Evolutionary conservation across 1,140 invertebrate species (phyloP).

Genomic region (Leptopilina boulardi): DNA sequence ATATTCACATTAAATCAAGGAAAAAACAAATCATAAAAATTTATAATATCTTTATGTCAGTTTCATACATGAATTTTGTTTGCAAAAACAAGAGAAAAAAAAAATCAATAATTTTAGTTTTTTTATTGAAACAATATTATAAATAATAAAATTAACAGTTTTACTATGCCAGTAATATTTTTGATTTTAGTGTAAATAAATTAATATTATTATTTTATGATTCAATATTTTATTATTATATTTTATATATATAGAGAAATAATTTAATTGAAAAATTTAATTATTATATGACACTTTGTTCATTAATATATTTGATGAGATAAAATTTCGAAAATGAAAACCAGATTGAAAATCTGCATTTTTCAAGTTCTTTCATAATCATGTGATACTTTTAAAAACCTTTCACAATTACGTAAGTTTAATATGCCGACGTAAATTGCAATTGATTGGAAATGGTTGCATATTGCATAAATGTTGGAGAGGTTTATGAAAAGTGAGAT

Average conservation of each 20-base stretch:
- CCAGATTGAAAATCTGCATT: background rate
- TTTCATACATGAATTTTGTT: background rate
- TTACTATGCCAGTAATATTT: too few relatives aligned
- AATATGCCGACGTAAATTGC: background rate
- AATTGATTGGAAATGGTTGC: background rate
- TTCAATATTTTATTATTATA: too few relatives aligned
- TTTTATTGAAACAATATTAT: too few relatives aligned
- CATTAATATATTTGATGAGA: too few relatives aligned
- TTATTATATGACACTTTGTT: background rate
- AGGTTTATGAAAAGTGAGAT: background rate
- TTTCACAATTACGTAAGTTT: constrained; percentile 17
- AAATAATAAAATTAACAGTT: too few relatives aligned
- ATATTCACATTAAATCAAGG: background rate
- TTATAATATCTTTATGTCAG: background rate
- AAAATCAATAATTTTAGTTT: too few relatives aligned
- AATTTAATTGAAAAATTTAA: too few relatives aligned
- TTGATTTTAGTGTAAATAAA: too few relatives aligned
- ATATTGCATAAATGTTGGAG: constrained; percentile 18
- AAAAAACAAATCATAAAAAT: background rate
- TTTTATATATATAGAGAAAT: too few relatives aligned
- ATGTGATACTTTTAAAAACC: background rate
- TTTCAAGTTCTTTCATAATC: background rate
- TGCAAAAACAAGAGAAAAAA: too few relatives aligned
- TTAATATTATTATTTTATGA: too few relatives aligned
- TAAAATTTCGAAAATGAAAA: background rate